These are phyloP conservation scores for Nannospalax galili DNA, from an alignment of 2,113 vertebrate species.

Conservation along the genomic window DNA sequence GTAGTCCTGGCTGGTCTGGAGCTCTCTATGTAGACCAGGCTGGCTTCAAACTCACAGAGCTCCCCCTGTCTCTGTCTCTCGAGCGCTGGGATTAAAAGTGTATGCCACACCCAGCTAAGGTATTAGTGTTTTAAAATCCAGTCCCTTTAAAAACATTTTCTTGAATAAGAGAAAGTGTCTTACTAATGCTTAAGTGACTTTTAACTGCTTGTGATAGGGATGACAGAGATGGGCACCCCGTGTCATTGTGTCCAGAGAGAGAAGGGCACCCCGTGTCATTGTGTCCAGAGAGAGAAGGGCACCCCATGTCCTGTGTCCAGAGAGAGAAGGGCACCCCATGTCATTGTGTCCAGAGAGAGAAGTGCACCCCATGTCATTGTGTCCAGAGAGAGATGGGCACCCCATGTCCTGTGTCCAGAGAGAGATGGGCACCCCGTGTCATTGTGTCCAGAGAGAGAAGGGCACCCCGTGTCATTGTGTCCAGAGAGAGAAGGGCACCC, in stretches of 20 bases:
- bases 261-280: conserved; percentile 37
- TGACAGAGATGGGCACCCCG: conserved; percentile 65
- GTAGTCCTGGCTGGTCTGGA: background rate
- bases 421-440: conserved; percentile 59
- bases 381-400: conserved; percentile 69
- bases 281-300: conserved; percentile 61
- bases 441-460: too few relatives aligned
- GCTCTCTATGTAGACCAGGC: background rate
- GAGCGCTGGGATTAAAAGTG: too few relatives aligned
- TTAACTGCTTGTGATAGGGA: conserved; percentile 67
- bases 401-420: background rate
- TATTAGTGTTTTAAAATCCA: conserved; percentile 44
- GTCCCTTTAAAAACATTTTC: conserved; percentile 62
- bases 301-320: background rate
- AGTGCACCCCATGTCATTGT: conserved; percentile 19
- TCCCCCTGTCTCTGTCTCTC: too few relatives aligned
- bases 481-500: conserved; percentile 71
- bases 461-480: conserved; percentile 1
- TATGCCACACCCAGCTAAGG: background rate
- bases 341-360: too few relatives aligned
- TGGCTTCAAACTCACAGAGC: too few relatives aligned
- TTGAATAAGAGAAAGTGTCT: conserved; percentile 66
- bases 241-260: background rate
- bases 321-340: conserved; percentile 63
- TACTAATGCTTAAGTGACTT: conserved; percentile 62